phyloP scores from a whole-genome alignment of 2,888 invertebrate species.

The Trimorus sp. region DNA sequence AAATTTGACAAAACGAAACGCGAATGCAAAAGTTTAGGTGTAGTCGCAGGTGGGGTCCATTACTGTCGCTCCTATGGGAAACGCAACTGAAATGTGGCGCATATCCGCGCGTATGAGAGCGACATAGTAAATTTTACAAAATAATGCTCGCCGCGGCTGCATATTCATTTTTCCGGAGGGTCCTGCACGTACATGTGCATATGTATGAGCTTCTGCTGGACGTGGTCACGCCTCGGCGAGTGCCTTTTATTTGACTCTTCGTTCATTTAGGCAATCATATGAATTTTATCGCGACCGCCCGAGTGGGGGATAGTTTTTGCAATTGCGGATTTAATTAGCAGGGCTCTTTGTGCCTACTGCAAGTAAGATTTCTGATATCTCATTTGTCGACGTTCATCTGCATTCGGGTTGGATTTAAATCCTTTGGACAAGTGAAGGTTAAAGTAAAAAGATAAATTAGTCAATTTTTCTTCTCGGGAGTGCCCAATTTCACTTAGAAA shows the following conservation, averaged over 20 bases:
- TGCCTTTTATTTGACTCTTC: conserved; percentile 64
- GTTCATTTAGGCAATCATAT: conserved; percentile 59
- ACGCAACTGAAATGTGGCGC: conserved; percentile 61
- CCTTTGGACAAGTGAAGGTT: too few species aligned
- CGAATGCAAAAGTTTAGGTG: conserved; percentile 8
- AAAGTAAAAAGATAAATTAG: too few species aligned
- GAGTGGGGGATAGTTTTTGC: conserved; percentile 21
- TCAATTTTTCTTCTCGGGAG: too few species aligned
- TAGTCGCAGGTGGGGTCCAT: conserved; percentile 44
- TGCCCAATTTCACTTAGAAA: too few species aligned
- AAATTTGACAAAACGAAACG: conserved; percentile 14
- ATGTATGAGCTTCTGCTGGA: conserved; percentile 78
- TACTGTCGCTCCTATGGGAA: conserved; percentile 51
- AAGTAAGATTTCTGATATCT: too few species aligned
- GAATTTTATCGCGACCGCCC: conserved; percentile 43
- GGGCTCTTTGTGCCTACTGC: too few species aligned
- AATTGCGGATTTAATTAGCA: conserved; percentile 13
- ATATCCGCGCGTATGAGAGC: conserved; percentile 59
- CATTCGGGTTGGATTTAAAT: too few species aligned
- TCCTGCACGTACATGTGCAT: conserved; percentile 71
- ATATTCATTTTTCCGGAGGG: conserved; percentile 79
- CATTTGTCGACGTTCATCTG: too few species aligned
- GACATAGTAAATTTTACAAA: conserved; percentile 74
- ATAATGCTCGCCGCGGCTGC: conserved; percentile 74
- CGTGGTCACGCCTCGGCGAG: conserved; percentile 73